Conservation (phyloP, 2,113 vertebrate species). For the Microcebus lehilahytsara region DNA sequence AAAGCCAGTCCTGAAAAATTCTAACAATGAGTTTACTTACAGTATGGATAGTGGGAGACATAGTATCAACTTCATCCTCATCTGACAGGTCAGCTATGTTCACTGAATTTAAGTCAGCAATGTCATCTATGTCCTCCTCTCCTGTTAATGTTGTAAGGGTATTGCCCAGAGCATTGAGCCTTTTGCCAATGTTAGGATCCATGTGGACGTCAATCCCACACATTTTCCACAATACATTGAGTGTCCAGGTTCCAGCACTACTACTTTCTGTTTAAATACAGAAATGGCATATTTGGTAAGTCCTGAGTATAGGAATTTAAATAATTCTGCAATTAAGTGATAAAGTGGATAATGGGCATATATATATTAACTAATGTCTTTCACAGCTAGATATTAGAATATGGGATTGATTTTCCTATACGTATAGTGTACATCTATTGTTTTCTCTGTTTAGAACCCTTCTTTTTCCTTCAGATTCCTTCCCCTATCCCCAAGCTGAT, state of each 20-base stretch:
- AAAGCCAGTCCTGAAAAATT: background rate
- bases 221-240: constrained; percentile 99
- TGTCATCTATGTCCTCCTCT: constrained; percentile 96
- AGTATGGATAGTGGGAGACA: constrained; percentile 93
- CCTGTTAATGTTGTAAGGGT: constrained; percentile 97
- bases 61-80: constrained; percentile 93
- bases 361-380: background rate
- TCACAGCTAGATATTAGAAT: background rate
- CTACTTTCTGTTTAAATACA: constrained; percentile 90
- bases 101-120: constrained; percentile 94
- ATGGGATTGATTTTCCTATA: background rate
- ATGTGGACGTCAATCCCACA: constrained; percentile 99
- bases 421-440: background rate
- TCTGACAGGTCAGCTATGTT: constrained; percentile 95
- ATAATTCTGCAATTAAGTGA: background rate
- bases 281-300: background rate
- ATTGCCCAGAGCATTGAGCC: constrained; percentile 95
- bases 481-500: background rate
- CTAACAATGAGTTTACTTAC: constrained; percentile 83
- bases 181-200: constrained; percentile 99
- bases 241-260: constrained; percentile 97
- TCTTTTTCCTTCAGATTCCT: background rate
- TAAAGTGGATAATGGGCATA: background rate
- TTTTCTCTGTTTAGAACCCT: background rate
- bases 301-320: background rate